phyloP scores from a whole-genome alignment of 2,113 vertebrate genomes.

The Scomber scombrus region DNA sequence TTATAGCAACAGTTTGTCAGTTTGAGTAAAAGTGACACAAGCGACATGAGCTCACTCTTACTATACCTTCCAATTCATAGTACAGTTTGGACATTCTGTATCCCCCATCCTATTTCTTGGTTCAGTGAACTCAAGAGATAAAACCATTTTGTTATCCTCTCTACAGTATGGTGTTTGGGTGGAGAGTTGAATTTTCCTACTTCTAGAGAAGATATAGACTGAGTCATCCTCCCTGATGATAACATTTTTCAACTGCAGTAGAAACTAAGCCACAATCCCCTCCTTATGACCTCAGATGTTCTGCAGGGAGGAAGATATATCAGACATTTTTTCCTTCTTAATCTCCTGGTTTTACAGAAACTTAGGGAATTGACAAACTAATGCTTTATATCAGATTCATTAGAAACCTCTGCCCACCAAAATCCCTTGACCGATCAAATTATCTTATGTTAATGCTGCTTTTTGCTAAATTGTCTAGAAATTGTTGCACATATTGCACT shows the following conservation, averaged over 20 bases:
- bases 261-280: conserved; percentile 4
- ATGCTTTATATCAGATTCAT: neutral
- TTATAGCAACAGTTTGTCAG: neutral
- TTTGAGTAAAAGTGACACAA: neutral
- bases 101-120: conserved; percentile 32
- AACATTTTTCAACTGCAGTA: neutral
- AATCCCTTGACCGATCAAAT: neutral
- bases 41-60: neutral
- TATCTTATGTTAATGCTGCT: conserved; percentile 23
- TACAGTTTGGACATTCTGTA: conserved; percentile 8
- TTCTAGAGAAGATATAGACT: neutral
- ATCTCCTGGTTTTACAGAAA: conserved; percentile 6
- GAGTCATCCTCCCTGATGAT: conserved; percentile 31
- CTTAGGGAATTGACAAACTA: conserved; percentile 7
- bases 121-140: conserved; percentile 18
- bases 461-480: conserved; percentile 22
- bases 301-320: neutral
- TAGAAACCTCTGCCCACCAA: neutral
- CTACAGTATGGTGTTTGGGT: neutral
- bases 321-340: neutral
- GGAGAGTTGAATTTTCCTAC: neutral
- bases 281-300: conserved; percentile 7
- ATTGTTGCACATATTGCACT: conserved; percentile 6
- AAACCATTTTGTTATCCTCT: neutral
- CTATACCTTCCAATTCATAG: neutral